These are phyloP conservation scores for Fragum whitleyi DNA, from an alignment of 2,888 invertebrate genomes.

Conservation along the genomic window DNA sequence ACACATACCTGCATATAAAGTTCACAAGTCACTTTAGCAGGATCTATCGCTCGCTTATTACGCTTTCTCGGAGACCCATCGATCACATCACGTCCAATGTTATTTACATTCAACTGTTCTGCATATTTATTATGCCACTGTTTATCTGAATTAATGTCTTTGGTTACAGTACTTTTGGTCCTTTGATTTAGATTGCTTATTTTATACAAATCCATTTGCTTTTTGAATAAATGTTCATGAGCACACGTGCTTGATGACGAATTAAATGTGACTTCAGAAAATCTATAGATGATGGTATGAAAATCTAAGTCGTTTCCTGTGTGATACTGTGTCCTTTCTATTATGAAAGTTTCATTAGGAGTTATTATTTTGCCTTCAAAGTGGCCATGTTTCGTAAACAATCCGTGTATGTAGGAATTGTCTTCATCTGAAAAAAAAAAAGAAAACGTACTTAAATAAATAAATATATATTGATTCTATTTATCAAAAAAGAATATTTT, in stretches of 20 bases:
- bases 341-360: constrained; percentile 90
- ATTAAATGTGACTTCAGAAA: constrained; percentile 91
- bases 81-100: neutral
- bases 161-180: no score
- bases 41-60: constrained; percentile 86
- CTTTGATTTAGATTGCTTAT: neutral
- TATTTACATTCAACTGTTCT: neutral
- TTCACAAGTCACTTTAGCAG: constrained; percentile 90
- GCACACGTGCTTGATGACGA: constrained; percentile 67
- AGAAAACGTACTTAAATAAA: no score
- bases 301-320: constrained; percentile 89
- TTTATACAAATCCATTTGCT: constrained; percentile 19
- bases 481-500: no score
- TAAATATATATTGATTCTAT: no score
- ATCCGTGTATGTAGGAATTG: constrained; percentile 91
- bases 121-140: constrained; percentile 3
- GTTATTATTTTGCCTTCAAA: constrained; percentile 93
- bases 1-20: constrained; percentile 72
- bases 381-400: constrained; percentile 94
- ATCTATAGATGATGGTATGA: constrained; percentile 97
- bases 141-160: neutral
- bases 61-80: constrained; percentile 22
- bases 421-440: constrained; percentile 25
- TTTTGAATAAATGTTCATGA: constrained; percentile 54
- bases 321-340: constrained; percentile 96